Conservation (phyloP, 2,797 vertebrate species). For the Melopsittacus undulatus region DNA sequence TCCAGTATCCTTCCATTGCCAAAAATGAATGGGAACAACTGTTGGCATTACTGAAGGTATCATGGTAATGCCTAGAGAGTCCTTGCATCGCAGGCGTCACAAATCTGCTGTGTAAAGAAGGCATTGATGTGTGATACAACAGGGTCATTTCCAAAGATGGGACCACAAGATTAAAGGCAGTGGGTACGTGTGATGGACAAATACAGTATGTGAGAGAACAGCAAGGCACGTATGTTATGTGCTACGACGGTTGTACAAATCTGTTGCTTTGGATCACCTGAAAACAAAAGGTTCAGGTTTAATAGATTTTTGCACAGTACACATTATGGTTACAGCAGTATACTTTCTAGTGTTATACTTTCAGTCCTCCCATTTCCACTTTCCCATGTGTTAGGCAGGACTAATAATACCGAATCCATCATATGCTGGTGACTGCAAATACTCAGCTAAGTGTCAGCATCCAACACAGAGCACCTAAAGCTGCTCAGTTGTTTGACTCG, state of each 20-base stretch:
- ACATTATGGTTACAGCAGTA: neutral
- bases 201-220: rapidly evolving
- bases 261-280: neutral
- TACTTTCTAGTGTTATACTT: neutral
- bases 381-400: neutral
- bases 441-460: neutral
- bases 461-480: neutral
- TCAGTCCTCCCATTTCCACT: neutral
- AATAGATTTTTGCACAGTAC: neutral
- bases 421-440: neutral
- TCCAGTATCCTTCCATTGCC: neutral
- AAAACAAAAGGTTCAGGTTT: neutral
- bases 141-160: neutral
- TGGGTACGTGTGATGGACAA: neutral
- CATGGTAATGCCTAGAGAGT: neutral
- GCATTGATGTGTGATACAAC: neutral
- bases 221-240: neutral
- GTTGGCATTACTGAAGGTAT: neutral
- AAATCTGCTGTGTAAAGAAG: neutral
- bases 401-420: neutral
- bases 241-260: neutral
- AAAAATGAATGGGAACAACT: neutral
- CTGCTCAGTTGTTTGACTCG: neutral
- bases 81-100: neutral
- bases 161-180: neutral